phyloP scores from a whole-genome alignment of 2,888 invertebrate species.

The Synergus laeviventris region DNA sequence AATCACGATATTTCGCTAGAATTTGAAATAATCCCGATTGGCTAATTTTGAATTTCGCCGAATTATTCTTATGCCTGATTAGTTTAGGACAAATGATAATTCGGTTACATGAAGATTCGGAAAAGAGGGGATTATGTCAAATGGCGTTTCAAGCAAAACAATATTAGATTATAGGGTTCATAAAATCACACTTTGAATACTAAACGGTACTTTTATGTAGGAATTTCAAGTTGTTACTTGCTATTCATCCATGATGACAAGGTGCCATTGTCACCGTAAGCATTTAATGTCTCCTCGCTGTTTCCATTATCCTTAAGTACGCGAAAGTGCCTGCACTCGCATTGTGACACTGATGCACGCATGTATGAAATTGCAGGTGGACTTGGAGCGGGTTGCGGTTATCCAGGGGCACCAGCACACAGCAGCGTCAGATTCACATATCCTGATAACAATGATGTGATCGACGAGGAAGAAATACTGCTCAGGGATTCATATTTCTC shows the following conservation, averaged over 20 bases:
- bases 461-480: constrained; percentile 73
- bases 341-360: not conserved
- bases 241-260: constrained; percentile 20
- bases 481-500: constrained; percentile 78
- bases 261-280: constrained; percentile 1
- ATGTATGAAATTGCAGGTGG: constrained; percentile 52
- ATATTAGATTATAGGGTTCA: not conserved
- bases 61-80: no score
- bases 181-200: not conserved
- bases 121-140: no score
- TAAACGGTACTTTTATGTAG: constrained; percentile 12
- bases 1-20: no score
- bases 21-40: no score
- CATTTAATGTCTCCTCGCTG: not conserved
- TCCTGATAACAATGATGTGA: constrained; percentile 66
- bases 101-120: no score
- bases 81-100: no score
- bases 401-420: constrained; percentile 95
- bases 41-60: no score
- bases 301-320: not conserved
- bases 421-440: constrained; percentile 86
- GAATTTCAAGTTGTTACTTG: constrained; percentile 11
- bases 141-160: not conserved
- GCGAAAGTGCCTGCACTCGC: not conserved
- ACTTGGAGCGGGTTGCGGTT: constrained; percentile 80